These are phyloP conservation scores for Otocyon megalotis DNA, from an alignment of 2,113 vertebrate genomes.

Conservation along the genomic window DNA sequence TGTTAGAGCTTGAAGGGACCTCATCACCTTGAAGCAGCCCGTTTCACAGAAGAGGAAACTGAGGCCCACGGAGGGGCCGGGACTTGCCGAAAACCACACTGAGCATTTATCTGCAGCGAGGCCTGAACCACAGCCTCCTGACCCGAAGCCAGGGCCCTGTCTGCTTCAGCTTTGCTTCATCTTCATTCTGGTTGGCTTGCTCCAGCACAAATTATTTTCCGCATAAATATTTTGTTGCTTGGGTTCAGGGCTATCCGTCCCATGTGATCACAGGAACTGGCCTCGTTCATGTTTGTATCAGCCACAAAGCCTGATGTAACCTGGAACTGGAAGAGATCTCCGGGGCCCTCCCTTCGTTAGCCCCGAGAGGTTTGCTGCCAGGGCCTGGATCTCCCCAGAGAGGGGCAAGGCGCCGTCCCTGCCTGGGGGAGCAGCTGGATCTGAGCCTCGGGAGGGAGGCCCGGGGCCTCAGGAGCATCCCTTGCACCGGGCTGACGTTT, in stretches of 20 bases:
- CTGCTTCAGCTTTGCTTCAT: not conserved
- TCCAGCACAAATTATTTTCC: not conserved
- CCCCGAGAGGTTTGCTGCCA: accelerated
- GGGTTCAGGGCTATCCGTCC: not conserved
- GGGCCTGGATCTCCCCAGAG: not conserved
- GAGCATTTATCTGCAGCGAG: not conserved
- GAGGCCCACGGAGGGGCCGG: not conserved
- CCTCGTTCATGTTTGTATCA: not conserved
- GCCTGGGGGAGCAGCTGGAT: not conserved
- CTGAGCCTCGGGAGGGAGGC: not conserved
- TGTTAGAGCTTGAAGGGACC: not conserved
- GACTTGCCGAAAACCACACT: not conserved
- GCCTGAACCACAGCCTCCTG: not conserved
- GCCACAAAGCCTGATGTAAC: not conserved
- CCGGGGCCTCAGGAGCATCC: not conserved
- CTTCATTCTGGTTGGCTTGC: not conserved
- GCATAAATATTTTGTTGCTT: not conserved
- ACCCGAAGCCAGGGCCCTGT: not conserved
- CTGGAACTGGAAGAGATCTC: not conserved
- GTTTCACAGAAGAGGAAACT: slow-evolving; percentile 17
- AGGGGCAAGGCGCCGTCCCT: not conserved
- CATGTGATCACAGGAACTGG: not conserved
- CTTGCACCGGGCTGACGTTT: not conserved
- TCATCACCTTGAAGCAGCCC: not conserved
- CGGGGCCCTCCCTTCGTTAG: not conserved